A percentile compares a stretch with the other conserved stretches of the same genome.
phyloP scores from a whole-genome alignment of 2,888 invertebrate species.

The Timandra comae region DNA sequence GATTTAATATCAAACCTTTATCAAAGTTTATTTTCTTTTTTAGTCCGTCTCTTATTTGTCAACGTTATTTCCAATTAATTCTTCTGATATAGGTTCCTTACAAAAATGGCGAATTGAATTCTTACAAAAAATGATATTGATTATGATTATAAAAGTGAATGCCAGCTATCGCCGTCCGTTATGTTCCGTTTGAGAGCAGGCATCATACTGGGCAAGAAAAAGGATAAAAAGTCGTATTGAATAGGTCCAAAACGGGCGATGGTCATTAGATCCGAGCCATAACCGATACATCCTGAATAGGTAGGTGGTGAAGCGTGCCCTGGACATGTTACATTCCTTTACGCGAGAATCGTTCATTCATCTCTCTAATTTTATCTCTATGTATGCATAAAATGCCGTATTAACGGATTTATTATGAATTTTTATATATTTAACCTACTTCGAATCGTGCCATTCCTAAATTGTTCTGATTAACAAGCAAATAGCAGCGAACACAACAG shows the following conservation, averaged over 20 bases:
- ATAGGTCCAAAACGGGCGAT: slow-evolving; percentile 57
- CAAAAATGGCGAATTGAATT: slow-evolving; percentile 17
- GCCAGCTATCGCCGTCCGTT: slow-evolving; percentile 59
- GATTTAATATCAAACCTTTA: too few species aligned
- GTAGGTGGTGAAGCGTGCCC: slow-evolving; percentile 66
- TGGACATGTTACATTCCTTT: slow-evolving; percentile 31
- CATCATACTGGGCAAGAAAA: slow-evolving; percentile 53
- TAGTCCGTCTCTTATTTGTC: too few species aligned
- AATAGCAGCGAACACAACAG: too few species aligned
- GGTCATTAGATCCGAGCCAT: slow-evolving; percentile 73
- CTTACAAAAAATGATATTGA: slow-evolving; percentile 31
- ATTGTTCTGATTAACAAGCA: too few species aligned
- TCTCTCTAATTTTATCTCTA: slow-evolving; percentile 31
- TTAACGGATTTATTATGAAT: too few species aligned
- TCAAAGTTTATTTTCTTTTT: too few species aligned
- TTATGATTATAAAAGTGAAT: slow-evolving; percentile 45
- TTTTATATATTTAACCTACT: too few species aligned
- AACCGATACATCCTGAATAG: slow-evolving; percentile 71
- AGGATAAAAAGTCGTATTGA: slow-evolving; percentile 58
- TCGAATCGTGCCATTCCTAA: too few species aligned
- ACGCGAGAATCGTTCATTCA: slow-evolving; percentile 59
- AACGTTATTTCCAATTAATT: not conserved
- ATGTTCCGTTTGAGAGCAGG: slow-evolving; percentile 59
- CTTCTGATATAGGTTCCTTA: slow-evolving; percentile 3
- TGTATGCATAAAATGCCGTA: too few species aligned